These are phyloP conservation scores for Rattus rattus DNA, from an alignment of 2,113 vertebrate species.

Conservation along the genomic window DNA sequence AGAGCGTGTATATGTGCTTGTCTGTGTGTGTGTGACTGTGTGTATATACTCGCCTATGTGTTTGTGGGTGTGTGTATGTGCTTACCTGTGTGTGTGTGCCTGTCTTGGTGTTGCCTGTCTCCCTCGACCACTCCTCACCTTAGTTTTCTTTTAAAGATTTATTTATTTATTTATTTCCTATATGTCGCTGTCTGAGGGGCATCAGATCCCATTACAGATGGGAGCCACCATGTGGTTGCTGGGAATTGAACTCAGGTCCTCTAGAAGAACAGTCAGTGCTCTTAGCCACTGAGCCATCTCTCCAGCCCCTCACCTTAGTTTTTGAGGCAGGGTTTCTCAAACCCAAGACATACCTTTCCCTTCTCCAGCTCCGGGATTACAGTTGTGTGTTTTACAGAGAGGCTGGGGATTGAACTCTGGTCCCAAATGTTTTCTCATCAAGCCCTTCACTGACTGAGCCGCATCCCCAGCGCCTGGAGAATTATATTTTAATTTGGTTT, in stretches of 20 bases:
- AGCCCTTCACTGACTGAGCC: neutral
- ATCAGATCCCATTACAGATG: no score
- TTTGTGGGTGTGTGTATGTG: neutral
- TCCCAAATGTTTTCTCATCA: neutral
- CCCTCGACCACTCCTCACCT: neutral
- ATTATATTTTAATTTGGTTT: neutral
- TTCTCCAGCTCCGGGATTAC: neutral
- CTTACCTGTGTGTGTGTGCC: neutral
- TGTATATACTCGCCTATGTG: no score
- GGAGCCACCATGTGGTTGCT: no score
- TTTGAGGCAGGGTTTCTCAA: neutral
- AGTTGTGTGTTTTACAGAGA: neutral
- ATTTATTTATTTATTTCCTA: no score
- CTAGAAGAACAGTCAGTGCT: no score
- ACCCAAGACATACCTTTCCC: neutral
- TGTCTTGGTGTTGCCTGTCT: neutral
- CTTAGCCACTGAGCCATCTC: no score
- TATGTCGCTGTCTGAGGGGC: no score
- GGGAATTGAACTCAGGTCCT: no score
- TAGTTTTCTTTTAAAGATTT: no score
- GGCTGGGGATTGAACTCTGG: neutral
- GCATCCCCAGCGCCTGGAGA: neutral
- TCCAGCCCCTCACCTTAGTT: neutral
- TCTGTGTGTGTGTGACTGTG: neutral
- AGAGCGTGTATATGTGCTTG: no score